These are phyloP conservation scores for Sarcophaga subvicina DNA, from an alignment of 2,888 invertebrate genomes.

Conservation along the genomic window DNA sequence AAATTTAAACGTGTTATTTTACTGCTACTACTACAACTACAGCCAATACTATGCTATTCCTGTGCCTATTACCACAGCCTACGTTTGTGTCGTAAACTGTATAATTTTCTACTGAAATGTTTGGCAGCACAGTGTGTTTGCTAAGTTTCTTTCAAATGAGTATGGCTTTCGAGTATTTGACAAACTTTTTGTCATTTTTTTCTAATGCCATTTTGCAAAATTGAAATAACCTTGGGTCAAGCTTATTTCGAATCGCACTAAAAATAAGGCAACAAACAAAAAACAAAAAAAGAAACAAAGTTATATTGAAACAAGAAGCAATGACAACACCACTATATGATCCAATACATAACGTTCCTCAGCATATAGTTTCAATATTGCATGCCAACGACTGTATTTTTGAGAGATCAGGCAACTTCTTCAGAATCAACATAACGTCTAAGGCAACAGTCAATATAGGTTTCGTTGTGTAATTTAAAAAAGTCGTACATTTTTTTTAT, in stretches of 20 bases:
- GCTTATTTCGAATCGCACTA: background rate
- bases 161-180: background rate
- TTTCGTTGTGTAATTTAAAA: too few species aligned
- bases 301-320: too few species aligned
- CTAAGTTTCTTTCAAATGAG: constrained; percentile 1
- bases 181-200: background rate
- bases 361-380: too few species aligned
- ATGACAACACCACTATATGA: too few species aligned
- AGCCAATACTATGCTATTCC: background rate
- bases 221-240: constrained; percentile 12
- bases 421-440: too few species aligned
- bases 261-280: background rate
- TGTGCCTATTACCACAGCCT: background rate
- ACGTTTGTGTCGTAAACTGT: background rate
- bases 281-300: too few species aligned
- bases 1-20: constrained; percentile 62
- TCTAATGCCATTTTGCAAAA: constrained; percentile 23
- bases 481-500: too few species aligned
- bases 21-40: constrained; percentile 13
- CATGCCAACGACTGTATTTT: too few species aligned
- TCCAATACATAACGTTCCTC: too few species aligned
- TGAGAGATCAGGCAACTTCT: too few species aligned
- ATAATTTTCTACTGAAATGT: background rate
- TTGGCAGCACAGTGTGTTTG: constrained; percentile 26
- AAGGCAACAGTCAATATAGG: too few species aligned